Evolutionary conservation across 2,797 vertebrate species (phyloP).

Genomic region (Lagorchestes hirsutus): DNA sequence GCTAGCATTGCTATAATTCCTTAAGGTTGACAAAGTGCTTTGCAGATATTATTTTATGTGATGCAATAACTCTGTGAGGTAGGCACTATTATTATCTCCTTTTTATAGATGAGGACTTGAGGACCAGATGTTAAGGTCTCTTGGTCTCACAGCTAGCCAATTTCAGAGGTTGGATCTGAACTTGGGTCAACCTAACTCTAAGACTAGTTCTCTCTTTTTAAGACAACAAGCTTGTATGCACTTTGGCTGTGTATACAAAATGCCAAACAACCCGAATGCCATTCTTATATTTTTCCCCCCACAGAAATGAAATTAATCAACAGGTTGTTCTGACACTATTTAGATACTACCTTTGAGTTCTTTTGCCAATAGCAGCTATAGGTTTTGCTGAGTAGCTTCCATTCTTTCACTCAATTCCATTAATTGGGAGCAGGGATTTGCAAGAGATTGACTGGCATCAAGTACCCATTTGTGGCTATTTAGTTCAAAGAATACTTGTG

Average conservation of each 20-base stretch:
- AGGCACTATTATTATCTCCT: not conserved
- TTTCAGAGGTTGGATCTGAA: not conserved
- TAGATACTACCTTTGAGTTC: constrained; percentile 20
- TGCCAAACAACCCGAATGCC: not conserved
- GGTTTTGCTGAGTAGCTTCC: constrained; percentile 12
- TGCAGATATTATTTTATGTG: not conserved
- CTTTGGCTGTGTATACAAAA: not conserved
- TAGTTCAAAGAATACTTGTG: not conserved
- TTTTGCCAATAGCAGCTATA: constrained; percentile 25
- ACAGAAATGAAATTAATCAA: constrained; percentile 41
- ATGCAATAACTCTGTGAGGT: not conserved
- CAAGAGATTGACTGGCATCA: not conserved
- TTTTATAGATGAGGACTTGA: not conserved
- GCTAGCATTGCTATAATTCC: not conserved
- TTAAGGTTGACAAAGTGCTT: not conserved
- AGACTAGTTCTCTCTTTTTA: not conserved
- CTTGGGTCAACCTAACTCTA: not conserved
- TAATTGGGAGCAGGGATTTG: constrained; percentile 2
- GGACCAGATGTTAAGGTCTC: not conserved
- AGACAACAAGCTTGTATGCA: not conserved
- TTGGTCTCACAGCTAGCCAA: not conserved
- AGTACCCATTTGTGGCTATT: not conserved
- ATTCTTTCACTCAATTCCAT: constrained; percentile 24
- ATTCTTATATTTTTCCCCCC: not conserved
- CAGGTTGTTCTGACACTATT: not conserved